Conservation (phyloP, 2,797 vertebrate species). For the Linurgus olivaceus region DNA sequence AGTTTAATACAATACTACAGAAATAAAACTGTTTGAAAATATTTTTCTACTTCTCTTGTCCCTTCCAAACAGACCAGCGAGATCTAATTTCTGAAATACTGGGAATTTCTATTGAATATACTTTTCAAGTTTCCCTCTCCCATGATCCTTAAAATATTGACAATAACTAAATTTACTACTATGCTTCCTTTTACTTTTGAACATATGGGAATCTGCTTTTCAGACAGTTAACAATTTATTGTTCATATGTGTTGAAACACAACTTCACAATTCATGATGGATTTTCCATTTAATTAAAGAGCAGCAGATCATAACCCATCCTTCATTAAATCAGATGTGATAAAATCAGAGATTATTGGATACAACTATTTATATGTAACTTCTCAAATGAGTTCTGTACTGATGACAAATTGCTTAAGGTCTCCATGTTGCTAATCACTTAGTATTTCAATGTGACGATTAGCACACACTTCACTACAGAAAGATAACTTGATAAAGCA, state of each 20-base stretch:
- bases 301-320: background rate
- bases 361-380: background rate
- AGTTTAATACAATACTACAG: background rate
- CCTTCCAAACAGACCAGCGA: background rate
- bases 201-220: background rate
- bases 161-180: background rate
- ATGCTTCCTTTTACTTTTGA: background rate
- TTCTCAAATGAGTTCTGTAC: background rate
- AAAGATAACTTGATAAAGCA: background rate
- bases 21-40: background rate
- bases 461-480: background rate
- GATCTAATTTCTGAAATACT: background rate
- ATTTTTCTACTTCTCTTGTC: background rate
- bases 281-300: conserved; percentile 15
- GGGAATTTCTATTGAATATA: background rate
- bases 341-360: background rate
- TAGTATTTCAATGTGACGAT: background rate
- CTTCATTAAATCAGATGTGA: background rate
- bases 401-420: conserved; percentile 9
- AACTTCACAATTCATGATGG: background rate
- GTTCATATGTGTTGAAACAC: background rate
- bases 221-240: background rate
- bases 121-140: background rate
- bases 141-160: background rate
- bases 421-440: background rate